Evolutionary conservation across 2,113 vertebrate species (phyloP), one percentile per base, ranked within the genome.

Genomic region (Podiceps cristatus): DNA sequence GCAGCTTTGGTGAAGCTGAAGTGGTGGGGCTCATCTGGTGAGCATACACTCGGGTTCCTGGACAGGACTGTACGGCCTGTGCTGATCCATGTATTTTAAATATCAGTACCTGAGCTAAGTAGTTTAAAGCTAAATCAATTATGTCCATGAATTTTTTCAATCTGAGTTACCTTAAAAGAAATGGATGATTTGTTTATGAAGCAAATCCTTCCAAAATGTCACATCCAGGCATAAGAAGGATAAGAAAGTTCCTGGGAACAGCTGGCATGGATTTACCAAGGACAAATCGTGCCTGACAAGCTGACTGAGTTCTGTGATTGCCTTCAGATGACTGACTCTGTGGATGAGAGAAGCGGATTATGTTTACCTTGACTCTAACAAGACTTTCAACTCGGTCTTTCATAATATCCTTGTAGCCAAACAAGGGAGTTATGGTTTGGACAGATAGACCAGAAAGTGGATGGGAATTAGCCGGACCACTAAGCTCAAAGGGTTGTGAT

Each of bases 71-170:
- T n/a, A 44, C 8, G 75, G 8, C 3, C 20, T 86, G 19, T n/a
- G 14, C 16, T 52, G 23, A 37, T 44, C 18, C 49, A 13, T 79
- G 7, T 29, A 22, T 50, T 68, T 50, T 62, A 85, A 56, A 60
- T 58, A 62, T 4, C 23, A 74, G 16, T 45, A 75, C 3, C 15
- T 10, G 8, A 90, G 40, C 24, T 68, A 45, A 29, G 8, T 8
- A 33, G 2, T 76, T 64, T 50, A 40, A 64, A 81, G 15, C 1
- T 35, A 52, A 58, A 64, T 22, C 8, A 31, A 4, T 37, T 42
- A 7, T 18, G 20, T 40, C 12, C 0, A 0, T 33, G 35, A 17
- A 2, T 28, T 8, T 60, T 91, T 71, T 40, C 17, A 63, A 1
- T 45, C 10, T 40, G 14, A 59, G 12, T 45, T 67, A 5, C 9